phyloP scores from a whole-genome alignment of 2,113 vertebrate species.

The Lynx canadensis region DNA sequence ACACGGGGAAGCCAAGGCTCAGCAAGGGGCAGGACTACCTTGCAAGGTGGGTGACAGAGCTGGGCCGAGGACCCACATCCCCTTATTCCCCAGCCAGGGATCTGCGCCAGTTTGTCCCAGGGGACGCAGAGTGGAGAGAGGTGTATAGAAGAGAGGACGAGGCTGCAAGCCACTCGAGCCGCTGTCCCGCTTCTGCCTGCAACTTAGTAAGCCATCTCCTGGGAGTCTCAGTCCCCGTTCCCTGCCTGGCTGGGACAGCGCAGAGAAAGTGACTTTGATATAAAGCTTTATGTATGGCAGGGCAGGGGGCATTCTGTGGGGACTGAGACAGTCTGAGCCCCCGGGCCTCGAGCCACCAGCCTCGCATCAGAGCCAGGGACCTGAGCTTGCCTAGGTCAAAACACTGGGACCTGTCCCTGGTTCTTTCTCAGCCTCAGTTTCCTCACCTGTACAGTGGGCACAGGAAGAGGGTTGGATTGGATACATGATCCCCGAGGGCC shows the following conservation, averaged over 20 bases:
- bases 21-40: background rate
- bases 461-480: background rate
- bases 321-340: too few species aligned
- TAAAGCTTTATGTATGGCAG: background rate
- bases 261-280: background rate
- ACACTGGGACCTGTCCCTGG: background rate
- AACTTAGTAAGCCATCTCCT: background rate
- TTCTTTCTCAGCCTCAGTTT: background rate
- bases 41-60: background rate
- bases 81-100: background rate
- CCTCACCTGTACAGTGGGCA: background rate
- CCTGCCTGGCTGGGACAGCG: background rate
- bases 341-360: background rate
- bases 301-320: background rate
- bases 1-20: slow-evolving; percentile 10
- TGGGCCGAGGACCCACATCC: background rate
- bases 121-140: background rate
- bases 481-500: background rate
- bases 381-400: background rate
- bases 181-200: background rate
- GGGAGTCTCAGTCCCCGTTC: background rate
- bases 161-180: background rate
- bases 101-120: background rate
- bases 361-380: background rate
- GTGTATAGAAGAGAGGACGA: background rate